Percentiles rank a stretch among this genome's conserved stretches.
These are phyloP conservation scores for Pygathrix nemaeus DNA, from an alignment of 2,113 vertebrate species.

Conservation along the genomic window DNA sequence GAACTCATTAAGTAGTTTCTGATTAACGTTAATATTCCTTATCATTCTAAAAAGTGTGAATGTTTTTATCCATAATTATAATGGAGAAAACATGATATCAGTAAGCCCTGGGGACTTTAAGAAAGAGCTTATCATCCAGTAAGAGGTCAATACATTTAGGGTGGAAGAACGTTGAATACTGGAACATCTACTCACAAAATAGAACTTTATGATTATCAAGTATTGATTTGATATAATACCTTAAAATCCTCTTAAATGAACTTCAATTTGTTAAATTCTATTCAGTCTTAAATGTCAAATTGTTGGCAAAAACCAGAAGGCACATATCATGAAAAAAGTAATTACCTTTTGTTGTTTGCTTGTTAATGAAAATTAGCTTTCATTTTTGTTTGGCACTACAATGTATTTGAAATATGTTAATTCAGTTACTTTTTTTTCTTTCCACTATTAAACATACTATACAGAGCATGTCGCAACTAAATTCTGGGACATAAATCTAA, in stretches of 20 bases:
- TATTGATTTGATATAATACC: neutral
- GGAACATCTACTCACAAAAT: neutral
- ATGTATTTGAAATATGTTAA: neutral
- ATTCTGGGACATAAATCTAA: neutral
- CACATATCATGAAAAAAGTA: neutral
- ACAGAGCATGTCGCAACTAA: neutral
- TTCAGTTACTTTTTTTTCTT: neutral
- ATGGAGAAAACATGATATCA: neutral
- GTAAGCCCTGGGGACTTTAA: neutral
- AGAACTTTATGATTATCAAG: neutral
- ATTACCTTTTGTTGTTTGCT: neutral
- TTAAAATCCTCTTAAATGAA: neutral
- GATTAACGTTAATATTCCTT: neutral
- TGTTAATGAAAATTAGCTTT: neutral
- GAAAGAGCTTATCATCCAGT: neutral
- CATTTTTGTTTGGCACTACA: neutral
- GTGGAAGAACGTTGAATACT: neutral
- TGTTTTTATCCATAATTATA: neutral
- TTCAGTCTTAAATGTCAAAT: neutral
- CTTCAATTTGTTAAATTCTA: neutral
- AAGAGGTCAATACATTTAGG: neutral
- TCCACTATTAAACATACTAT: neutral
- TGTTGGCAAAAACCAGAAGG: neutral
- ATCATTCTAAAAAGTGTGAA: neutral
- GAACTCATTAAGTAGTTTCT: neutral